Base-by-base conservation (phyloP, 2,113 vertebrate genomes). In the Indicator indicator region DNA sequence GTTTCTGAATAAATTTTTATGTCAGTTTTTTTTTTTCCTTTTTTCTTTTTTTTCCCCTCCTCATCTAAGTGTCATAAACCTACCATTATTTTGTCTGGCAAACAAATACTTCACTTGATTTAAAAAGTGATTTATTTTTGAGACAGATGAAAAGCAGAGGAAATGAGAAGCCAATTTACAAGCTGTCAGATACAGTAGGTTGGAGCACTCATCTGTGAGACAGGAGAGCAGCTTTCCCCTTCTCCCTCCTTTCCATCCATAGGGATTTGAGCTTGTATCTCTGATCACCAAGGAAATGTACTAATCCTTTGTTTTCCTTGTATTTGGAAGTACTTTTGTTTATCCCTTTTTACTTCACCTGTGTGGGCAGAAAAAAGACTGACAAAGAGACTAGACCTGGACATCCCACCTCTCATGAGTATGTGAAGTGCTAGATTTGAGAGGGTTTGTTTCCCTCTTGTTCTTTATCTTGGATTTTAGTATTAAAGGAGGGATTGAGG, bases 11-110 rank as follows among this genome's bases (percentile, higher is more conserved):
- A 78, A 84, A 74, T 13, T 62, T 62, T 36, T 44, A 81, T 76
- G 44, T 83, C 26, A 44, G 5, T 0, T 1, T 1, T 72, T 72
- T 24, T 9, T 44, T 19, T 0, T 4, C 0, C 0, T 13, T 7
- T 44, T 11, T 4, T 24, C 52, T 38, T n/a, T 16, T 8, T 59
- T 10, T 9, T 23, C 50, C n/a, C 36, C 4, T 11, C 2, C 21
- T 42, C 2, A 73, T 59, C 12, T 42, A 20, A 46, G 9, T 81
- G 30, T 23, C 24, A 46, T 13, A 74, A 16, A 80, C 3, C 16
- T 90, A 55, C 24, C 4, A 17, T 59, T 83, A 2, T 76, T 89
- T 88, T 60, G 6, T 56, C 44, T 84, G 48, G 14, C 14, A 81
- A 62, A 18, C 4, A 68, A 82, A 72, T 68, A 46, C 9, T 76